A percentile compares a stretch with the other conserved stretches of the same genome.
Conservation (phyloP, 2,888 invertebrate genomes). For the Campoletis raptor region DNA sequence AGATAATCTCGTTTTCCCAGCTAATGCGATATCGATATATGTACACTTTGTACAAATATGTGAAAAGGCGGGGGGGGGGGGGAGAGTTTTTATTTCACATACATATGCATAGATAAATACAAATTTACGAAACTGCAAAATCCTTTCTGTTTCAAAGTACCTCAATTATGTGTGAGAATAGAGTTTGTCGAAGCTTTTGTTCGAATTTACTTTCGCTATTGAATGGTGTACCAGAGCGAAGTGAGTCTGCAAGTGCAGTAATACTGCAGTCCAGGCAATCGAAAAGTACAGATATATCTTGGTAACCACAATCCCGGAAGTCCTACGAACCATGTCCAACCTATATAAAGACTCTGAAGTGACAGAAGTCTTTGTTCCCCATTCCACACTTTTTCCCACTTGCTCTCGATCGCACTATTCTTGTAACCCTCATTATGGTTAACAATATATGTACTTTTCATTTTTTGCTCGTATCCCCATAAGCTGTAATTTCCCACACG, state of each 20-base stretch:
- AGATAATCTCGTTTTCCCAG: conserved; percentile 62
- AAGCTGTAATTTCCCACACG: conserved; percentile 58
- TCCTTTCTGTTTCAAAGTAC: conserved; percentile 46
- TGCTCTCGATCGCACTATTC: conserved; percentile 25
- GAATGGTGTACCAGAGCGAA: conserved; percentile 28
- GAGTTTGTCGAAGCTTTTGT: conserved; percentile 63
- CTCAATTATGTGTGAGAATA: conserved; percentile 65
- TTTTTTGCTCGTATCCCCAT: conserved; percentile 29
- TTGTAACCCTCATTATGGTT: conserved; percentile 8
- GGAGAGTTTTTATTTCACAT: background rate
- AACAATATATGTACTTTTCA: background rate
- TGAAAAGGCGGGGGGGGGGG: background rate
- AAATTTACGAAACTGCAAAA: conserved; percentile 33
- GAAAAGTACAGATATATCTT: conserved; percentile 15
- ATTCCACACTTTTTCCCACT: conserved; percentile 26
- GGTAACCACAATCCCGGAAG: conserved; percentile 12
- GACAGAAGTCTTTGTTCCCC: conserved; percentile 18
- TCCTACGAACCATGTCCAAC: conserved; percentile 28
- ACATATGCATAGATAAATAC: background rate
- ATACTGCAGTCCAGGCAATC: conserved; percentile 25
- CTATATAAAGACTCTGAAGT: conserved; percentile 32
- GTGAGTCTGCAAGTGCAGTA: conserved; percentile 32
- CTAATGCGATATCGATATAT: conserved; percentile 67
- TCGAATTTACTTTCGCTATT: conserved; percentile 62
- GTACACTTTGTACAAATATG: conserved; percentile 37